Evolutionary conservation across 2,113 vertebrate species (phyloP), one percentile per base, ranked within the genome.

Genomic region (Hemichromis elongatus): DNA sequence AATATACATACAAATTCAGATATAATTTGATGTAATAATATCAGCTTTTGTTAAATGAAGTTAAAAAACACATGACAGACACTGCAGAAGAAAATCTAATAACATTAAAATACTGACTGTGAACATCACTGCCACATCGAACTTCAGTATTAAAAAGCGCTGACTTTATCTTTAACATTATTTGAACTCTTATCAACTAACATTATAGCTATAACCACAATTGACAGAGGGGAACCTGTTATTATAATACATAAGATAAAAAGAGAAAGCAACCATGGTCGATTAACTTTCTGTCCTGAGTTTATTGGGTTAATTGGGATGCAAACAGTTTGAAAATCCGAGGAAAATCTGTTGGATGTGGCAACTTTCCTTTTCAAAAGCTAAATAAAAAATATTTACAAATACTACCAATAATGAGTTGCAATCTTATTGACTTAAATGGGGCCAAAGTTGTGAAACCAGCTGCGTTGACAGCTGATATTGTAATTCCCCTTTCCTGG

Each of bases 81-180:
- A 33, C 26, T 7, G 26, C 45, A 52, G 26, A 50, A 75, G 24
- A 50, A 75, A 52, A 50, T 45, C 68, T 50, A 42, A 19, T 50
- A 75, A 9, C 24, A n/a, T 7, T 59, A n/a, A 77, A 37, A 13
- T 4, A 54, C 1, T 9, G 16, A 13, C 54, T 50, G 19, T 45
- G 45, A 66, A n/a, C n/a, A 16, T 57, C 13, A 21, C 6, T 14
- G 3, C n/a, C 21, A 42, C 5, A 3, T 11, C 56, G 33, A 33
- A 6, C 18, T 63, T 50, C 6, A 16, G 28, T 21, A 16, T 33
- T 83, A 9, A 66, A 68, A 68, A 84, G n/a, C 53, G 4, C 7
- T 79, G 37, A 40, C 14, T 63, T 88, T 84, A 86, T 82, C 59
- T 90, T 86, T 86, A 82, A 35, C 7, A 57, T 21, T 77, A 37